Conservation (phyloP, 2,888 invertebrate species). For the Torymus aiolomorphi region DNA sequence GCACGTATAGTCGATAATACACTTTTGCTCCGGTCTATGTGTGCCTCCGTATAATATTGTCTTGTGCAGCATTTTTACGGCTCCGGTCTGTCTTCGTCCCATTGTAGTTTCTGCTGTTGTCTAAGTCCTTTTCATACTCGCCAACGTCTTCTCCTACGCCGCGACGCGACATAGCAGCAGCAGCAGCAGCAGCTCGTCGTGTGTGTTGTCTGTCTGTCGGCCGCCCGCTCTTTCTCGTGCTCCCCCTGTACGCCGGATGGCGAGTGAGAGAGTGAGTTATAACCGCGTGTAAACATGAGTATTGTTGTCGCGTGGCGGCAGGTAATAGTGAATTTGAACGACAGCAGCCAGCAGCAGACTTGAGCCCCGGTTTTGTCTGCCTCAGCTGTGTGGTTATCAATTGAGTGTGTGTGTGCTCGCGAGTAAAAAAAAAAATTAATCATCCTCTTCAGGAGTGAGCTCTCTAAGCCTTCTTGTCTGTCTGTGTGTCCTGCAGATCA, state of each 20-base stretch:
- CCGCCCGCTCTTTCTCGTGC: too few species aligned
- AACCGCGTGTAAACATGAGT: slow-evolving; percentile 38
- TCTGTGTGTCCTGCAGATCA: neutral
- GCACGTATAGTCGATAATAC: too few species aligned
- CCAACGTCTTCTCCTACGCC: slow-evolving; percentile 3
- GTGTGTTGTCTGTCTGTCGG: too few species aligned
- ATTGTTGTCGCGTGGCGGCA: slow-evolving; percentile 10
- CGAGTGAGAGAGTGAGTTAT: too few species aligned
- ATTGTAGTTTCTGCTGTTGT: too few species aligned
- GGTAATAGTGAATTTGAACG: slow-evolving; percentile 12
- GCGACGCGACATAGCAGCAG: slow-evolving; percentile 26
- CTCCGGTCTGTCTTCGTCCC: slow-evolving; percentile 14
- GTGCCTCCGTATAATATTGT: slow-evolving; percentile 48
- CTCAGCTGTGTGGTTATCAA: too few species aligned
- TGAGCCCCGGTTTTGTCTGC: neutral
- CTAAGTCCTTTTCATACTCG: neutral
- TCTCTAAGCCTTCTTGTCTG: slow-evolving; percentile 5
- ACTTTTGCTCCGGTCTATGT: slow-evolving; percentile 35
- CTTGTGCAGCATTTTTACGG: slow-evolving; percentile 16
- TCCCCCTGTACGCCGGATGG: too few species aligned
- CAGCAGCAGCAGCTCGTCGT: slow-evolving; percentile 6
- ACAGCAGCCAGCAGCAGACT: slow-evolving; percentile 13
- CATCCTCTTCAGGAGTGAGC: slow-evolving; percentile 9
- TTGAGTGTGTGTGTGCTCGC: too few species aligned
- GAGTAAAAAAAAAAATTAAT: slow-evolving; percentile 2